Conservation (phyloP, 1,140 invertebrate genomes). For the Brachionus asplanchnoidis region DNA sequence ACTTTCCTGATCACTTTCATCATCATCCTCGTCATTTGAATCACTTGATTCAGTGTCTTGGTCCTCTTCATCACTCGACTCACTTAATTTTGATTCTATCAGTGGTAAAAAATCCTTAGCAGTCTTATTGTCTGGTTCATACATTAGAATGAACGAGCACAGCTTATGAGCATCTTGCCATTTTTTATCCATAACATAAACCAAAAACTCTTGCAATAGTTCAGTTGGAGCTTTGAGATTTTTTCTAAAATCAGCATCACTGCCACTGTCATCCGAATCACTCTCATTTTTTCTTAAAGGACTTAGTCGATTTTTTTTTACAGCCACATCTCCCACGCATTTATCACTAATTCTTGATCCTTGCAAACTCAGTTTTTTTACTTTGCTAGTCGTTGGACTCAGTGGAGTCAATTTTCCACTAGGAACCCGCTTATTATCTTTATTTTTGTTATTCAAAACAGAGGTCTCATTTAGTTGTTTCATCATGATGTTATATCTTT, state of each 20-base stretch:
- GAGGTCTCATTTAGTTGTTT: neutral
- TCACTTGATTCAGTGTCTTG: neutral
- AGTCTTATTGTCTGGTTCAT: constrained; percentile 33
- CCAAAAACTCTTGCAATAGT: constrained; percentile 24
- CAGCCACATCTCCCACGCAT: neutral
- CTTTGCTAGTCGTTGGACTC: neutral
- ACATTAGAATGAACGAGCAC: constrained; percentile 38
- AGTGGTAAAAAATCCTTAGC: constrained; percentile 31
- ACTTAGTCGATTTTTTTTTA: neutral
- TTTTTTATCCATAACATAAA: constrained; percentile 37
- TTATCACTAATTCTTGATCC: neutral
- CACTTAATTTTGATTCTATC: constrained; percentile 17
- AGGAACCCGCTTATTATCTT: neutral
- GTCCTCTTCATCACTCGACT: neutral
- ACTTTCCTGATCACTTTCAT: constrained; percentile 13
- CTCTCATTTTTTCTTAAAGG: neutral
- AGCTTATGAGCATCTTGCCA: constrained; percentile 17
- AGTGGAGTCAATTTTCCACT: neutral
- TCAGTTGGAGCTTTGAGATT: constrained; percentile 31
- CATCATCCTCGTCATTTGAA: constrained; percentile 1
- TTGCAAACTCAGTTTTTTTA: neutral
- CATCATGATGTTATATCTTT: constrained; percentile 7
- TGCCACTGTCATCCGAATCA: neutral
- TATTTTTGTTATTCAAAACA: neutral
- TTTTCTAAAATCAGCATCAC: constrained; percentile 14